phyloP scores from a whole-genome alignment of 37 sponge, comb jelly and placozoan species.

The Agelas oroides region DNA sequence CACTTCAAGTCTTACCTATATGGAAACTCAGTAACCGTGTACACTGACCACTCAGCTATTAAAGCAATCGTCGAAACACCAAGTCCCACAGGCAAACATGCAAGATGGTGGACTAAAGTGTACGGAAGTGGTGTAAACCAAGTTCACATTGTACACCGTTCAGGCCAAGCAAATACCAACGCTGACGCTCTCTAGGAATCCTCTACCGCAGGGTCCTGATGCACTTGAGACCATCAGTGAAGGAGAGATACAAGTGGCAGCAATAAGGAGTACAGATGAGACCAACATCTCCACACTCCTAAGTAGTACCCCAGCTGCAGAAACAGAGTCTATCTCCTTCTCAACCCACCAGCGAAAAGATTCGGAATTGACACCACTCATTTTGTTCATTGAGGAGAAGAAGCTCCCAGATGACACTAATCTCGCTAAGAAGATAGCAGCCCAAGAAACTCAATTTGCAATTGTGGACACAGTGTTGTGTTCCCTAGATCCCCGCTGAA shows the following conservation, averaged over 20 bases:
- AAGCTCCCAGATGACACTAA: constrained; percentile 33
- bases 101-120: constrained; percentile 61
- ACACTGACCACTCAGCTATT: constrained; percentile 61
- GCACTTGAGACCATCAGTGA: too few relatives aligned
- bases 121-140: too few relatives aligned
- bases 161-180: constrained; percentile 33
- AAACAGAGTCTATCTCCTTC: too few relatives aligned
- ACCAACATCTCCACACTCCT: background rate
- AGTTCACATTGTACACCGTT: too few relatives aligned
- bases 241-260: constrained; percentile 27
- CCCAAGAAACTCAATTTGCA: constrained; percentile 25
- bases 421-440: constrained; percentile 22
- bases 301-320: background rate
- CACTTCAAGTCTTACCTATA: constrained; percentile 47
- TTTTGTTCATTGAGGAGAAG: constrained; percentile 2
- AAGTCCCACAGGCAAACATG: constrained; percentile 42
- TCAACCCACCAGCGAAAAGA: too few relatives aligned
- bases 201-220: constrained; percentile 4
- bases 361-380: constrained; percentile 10
- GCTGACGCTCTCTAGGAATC: constrained; percentile 50
- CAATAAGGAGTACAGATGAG: background rate
- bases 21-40: constrained; percentile 32
- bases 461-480: constrained; percentile 36
- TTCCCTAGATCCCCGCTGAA: constrained; percentile 14
- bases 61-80: constrained; percentile 47